phyloP scores from a whole-genome alignment of 2,113 vertebrate genomes.

The Rhizomys pruinosus region DNA sequence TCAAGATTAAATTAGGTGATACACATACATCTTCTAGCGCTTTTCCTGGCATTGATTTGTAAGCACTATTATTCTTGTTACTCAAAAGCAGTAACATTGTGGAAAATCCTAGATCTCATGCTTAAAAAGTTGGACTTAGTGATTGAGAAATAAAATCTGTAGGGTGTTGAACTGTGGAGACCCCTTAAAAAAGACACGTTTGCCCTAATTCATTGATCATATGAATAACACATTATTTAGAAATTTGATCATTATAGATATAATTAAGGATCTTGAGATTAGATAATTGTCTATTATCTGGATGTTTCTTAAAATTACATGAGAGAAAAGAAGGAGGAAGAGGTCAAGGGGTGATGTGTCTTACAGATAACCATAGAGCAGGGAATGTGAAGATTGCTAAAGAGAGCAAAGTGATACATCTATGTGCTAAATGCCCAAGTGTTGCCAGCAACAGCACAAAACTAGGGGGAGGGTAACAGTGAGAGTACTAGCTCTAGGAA shows the following conservation, averaged over 20 bases:
- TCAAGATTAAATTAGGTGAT: background rate
- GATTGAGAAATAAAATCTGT: background rate
- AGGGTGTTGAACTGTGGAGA: background rate
- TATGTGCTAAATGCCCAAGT: background rate
- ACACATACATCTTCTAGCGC: background rate
- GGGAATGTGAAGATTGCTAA: background rate
- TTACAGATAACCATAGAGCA: background rate
- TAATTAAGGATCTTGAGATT: slow-evolving; percentile 33
- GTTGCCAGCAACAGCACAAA: background rate
- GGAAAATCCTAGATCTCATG: background rate
- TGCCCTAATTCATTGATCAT: background rate
- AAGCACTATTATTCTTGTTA: background rate
- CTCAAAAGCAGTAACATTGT: background rate
- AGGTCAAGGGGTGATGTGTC: background rate
- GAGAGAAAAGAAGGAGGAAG: background rate
- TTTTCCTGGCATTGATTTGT: background rate
- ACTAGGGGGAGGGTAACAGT: background rate
- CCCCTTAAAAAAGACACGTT: background rate
- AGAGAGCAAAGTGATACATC: background rate
- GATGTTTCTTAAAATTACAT: background rate
- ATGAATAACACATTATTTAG: slow-evolving; percentile 27
- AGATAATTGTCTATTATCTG: slow-evolving; percentile 53
- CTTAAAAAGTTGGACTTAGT: background rate
- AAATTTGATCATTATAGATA: background rate
- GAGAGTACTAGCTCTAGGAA: background rate